Percentiles rank a stretch among this genome's conserved stretches.
Conservation (phyloP, 2,888 invertebrate genomes). For the Rhorus exstirpatorius region DNA sequence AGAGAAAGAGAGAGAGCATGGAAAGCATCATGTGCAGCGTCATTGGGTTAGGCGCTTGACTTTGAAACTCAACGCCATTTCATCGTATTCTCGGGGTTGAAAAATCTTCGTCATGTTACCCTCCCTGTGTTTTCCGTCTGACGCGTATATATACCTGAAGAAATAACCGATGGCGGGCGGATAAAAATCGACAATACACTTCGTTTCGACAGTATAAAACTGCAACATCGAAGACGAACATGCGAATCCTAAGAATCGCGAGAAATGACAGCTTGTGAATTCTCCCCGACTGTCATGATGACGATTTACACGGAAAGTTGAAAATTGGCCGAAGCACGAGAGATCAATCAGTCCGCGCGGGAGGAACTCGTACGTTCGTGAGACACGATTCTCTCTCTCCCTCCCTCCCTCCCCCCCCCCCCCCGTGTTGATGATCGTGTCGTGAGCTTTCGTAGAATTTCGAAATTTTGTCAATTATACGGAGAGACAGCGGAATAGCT, state of each 20-base stretch:
- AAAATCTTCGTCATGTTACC: slow-evolving; percentile 25
- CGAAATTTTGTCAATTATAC: slow-evolving; percentile 54
- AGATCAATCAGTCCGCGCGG: slow-evolving; percentile 38
- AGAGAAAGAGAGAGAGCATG: slow-evolving; percentile 63
- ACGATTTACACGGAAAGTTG: slow-evolving; percentile 51
- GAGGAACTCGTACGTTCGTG: slow-evolving; percentile 50
- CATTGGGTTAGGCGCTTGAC: slow-evolving; percentile 66
- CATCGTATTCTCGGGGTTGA: slow-evolving; percentile 26
- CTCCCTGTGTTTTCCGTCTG: slow-evolving; percentile 6
- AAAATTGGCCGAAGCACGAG: slow-evolving; percentile 50
- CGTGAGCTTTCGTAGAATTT: slow-evolving; percentile 58
- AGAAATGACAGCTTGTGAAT: slow-evolving; percentile 2
- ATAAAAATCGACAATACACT: slow-evolving; percentile 1
- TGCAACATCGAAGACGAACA: slow-evolving; percentile 16
- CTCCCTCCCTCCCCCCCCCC: no score
- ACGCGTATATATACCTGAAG: not conserved
- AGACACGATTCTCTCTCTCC: slow-evolving; percentile 43
- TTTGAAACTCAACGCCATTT: slow-evolving; percentile 58
- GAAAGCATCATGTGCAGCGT: slow-evolving; percentile 66
- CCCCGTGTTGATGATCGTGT: slow-evolving; percentile 26
- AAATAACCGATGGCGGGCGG: not conserved
- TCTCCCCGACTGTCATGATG: slow-evolving; percentile 28
- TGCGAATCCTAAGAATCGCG: slow-evolving; percentile 19
- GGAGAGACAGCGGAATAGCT: slow-evolving; percentile 41
- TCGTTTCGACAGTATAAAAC: slow-evolving; percentile 12